phyloP scores from a whole-genome alignment of 2,113 vertebrate species.

The Desmodus rotundus region DNA sequence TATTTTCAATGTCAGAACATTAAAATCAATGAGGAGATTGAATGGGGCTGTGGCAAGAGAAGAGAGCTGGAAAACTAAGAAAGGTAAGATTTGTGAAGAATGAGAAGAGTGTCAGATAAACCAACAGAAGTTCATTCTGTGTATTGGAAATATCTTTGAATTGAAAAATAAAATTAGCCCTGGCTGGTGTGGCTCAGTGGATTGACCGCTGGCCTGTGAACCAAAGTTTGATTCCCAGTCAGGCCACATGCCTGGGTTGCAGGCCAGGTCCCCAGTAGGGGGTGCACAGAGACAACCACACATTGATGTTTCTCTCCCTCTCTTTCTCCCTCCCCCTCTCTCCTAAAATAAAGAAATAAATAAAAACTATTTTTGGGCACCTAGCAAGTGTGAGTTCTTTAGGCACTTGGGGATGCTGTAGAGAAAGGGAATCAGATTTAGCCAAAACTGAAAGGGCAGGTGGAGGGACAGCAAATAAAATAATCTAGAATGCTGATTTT shows the following conservation, averaged over 20 bases:
- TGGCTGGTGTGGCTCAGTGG: no score
- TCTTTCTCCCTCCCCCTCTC: no score
- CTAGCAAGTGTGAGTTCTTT: background rate
- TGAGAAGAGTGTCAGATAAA: background rate
- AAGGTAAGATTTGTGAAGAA: background rate
- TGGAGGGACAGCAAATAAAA: background rate
- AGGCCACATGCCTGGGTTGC: no score
- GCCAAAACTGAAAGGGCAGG: background rate
- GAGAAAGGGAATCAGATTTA: background rate
- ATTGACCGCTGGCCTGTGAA: no score
- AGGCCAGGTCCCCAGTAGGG: no score
- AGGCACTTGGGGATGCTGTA: background rate
- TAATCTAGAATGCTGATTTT: background rate
- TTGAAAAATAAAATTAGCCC: background rate
- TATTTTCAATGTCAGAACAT: background rate
- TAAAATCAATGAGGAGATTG: background rate
- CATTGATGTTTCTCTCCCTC: no score
- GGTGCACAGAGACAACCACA: no score
- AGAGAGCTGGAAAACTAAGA: background rate
- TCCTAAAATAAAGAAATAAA: no score
- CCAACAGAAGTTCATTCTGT: background rate
- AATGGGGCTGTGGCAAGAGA: background rate
- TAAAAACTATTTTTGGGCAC: background rate
- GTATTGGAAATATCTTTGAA: background rate
- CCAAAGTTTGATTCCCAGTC: no score